Evolutionary conservation across 2,888 invertebrate species (phyloP).

Genomic region (Rhodophaea formosa): DNA sequence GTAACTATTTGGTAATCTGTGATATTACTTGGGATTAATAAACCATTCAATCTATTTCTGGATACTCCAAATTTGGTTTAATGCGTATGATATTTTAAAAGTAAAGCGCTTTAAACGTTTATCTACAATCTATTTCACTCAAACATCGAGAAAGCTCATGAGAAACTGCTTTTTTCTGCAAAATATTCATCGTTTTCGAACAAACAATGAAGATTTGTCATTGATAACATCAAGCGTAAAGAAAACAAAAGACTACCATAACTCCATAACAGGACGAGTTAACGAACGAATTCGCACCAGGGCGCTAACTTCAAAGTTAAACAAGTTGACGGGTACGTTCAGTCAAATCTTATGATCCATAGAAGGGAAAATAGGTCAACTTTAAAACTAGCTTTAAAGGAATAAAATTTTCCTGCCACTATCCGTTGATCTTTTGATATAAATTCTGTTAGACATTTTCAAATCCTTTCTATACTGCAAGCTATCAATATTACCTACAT

Average conservation of each 20-base stretch:
- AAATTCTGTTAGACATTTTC: too few species aligned
- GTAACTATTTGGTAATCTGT: too few species aligned
- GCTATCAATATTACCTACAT: too few species aligned
- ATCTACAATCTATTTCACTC: background rate
- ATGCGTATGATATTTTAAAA: background rate
- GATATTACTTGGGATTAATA: too few species aligned
- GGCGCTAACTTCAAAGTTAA: constrained; percentile 23
- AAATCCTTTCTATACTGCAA: too few species aligned
- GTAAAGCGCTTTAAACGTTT: background rate
- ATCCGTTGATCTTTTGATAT: too few species aligned
- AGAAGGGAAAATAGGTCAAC: background rate
- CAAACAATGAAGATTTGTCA: constrained; percentile 3
- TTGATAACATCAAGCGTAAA: constrained; percentile 19
- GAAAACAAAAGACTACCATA: constrained; percentile 27
- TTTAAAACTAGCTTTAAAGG: too few species aligned
- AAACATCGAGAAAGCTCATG: background rate
- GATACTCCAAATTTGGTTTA: background rate
- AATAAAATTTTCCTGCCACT: too few species aligned
- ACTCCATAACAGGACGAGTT: constrained; percentile 12
- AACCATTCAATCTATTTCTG: background rate
- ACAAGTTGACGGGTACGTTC: background rate
- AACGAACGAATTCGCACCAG: constrained; percentile 13
- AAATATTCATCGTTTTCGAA: background rate
- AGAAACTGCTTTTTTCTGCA: background rate
- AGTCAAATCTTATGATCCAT: background rate